These are phyloP conservation scores for Clangula hyemalis DNA, from an alignment of 2,797 vertebrate species.

Conservation along the genomic window DNA sequence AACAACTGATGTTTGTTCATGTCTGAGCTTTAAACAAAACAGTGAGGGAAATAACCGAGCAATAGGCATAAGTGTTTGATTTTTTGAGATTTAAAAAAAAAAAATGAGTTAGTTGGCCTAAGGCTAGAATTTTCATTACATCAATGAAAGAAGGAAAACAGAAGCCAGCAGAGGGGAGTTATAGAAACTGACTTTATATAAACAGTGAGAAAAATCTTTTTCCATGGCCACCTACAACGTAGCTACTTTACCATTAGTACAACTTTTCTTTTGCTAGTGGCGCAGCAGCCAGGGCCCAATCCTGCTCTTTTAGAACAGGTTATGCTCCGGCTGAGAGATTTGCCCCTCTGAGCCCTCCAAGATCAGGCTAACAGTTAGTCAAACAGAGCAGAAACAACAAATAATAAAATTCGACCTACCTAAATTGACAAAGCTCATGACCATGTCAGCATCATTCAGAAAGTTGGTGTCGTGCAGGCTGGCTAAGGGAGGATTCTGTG, in stretches of 20 bases:
- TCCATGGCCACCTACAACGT: constrained; percentile 76
- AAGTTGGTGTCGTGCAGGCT: constrained; percentile 94
- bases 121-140: constrained; percentile 73
- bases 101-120: constrained; percentile 65
- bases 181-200: constrained; percentile 79
- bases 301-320: constrained; percentile 31
- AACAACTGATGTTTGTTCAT: constrained; percentile 29
- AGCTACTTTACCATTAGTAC: constrained; percentile 68
- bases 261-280: constrained; percentile 38
- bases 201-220: constrained; percentile 72
- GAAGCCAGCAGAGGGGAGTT: constrained; percentile 74
- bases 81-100: constrained; percentile 44
- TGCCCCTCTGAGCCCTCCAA: neutral
- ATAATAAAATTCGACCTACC: constrained; percentile 84
- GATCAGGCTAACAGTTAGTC: neutral
- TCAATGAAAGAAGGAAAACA: constrained; percentile 78
- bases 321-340: neutral
- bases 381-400: constrained; percentile 63
- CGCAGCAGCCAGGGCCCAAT: neutral
- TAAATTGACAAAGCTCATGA: constrained; percentile 99
- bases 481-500: constrained; percentile 90
- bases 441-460: constrained; percentile 99
- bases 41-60: constrained; percentile 54
- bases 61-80: constrained; percentile 59
- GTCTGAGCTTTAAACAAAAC: constrained; percentile 68